Evolutionary conservation across 2,888 invertebrate genomes (phyloP).

Genomic region (Prosopocoilus inquinatus): DNA sequence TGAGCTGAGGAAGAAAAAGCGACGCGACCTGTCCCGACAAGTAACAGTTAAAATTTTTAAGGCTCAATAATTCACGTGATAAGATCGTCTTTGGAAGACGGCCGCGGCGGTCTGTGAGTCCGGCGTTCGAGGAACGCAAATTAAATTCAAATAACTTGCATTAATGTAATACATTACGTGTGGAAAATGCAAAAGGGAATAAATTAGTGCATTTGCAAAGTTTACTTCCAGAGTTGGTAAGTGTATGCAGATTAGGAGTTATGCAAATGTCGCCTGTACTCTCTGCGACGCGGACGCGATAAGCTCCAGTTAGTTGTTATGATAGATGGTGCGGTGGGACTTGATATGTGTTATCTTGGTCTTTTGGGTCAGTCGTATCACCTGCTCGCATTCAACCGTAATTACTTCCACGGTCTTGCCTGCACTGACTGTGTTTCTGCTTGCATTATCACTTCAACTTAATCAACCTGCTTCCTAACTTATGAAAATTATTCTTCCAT

Average conservation of each 20-base stretch:
- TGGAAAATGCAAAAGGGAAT: conserved; percentile 3
- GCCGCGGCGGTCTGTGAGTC: too few relatives aligned
- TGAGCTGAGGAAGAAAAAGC: too few relatives aligned
- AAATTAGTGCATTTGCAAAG: conserved; percentile 4
- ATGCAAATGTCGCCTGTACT: conserved; percentile 42
- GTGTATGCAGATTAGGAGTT: conserved; percentile 46
- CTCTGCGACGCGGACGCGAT: conserved; percentile 33
- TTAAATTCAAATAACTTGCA: conserved; percentile 2
- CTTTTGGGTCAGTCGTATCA: conserved; percentile 25
- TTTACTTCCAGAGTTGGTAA: conserved; percentile 24
- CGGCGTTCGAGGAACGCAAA: background rate
- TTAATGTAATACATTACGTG: conserved; percentile 4
- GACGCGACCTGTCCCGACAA: too few relatives aligned
- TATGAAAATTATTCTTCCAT: too few relatives aligned
- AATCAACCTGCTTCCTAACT: background rate
- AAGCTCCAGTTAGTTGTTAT: conserved; percentile 31
- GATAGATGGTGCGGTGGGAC: conserved; percentile 37
- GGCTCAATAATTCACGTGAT: too few relatives aligned
- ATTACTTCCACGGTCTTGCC: conserved; percentile 16
- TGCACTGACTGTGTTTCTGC: background rate
- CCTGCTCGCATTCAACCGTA: conserved; percentile 21
- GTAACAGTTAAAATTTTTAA: too few relatives aligned
- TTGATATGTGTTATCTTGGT: conserved; percentile 32
- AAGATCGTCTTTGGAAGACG: too few relatives aligned
- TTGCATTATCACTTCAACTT: background rate